These are phyloP conservation scores for Amblyopsis hoosieri DNA, from an alignment of 2,797 vertebrate species.

Conservation along the genomic window DNA sequence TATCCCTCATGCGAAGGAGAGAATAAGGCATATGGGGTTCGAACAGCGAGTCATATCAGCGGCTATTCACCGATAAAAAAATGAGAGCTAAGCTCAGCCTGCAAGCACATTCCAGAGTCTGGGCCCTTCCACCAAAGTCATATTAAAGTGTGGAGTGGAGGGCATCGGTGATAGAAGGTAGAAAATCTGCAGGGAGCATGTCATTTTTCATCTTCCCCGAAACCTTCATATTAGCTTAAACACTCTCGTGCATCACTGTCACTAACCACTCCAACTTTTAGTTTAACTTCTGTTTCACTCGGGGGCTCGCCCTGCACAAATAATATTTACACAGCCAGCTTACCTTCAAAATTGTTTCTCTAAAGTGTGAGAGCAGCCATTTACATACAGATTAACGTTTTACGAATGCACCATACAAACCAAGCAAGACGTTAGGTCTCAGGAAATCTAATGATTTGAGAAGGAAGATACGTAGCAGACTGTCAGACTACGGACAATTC, in stretches of 20 bases:
- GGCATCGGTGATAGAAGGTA: conserved; percentile 27
- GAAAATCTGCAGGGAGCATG: conserved; percentile 25
- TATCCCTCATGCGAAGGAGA: conserved; percentile 16
- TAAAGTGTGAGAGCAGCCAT: background rate
- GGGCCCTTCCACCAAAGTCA: conserved; percentile 30
- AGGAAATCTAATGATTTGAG: conserved; percentile 32
- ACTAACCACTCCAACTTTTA: background rate
- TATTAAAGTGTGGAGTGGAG: conserved; percentile 40
- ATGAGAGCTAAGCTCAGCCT: conserved; percentile 24
- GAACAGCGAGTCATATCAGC: conserved; percentile 26
- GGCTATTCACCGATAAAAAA: conserved; percentile 34
- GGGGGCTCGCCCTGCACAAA: conserved; percentile 22
- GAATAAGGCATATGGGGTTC: conserved; percentile 17
- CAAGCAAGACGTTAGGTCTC: no score
- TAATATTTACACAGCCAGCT: conserved; percentile 44
- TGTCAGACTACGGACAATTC: conserved; percentile 42
- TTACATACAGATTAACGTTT: background rate
- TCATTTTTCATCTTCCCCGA: conserved; percentile 16
- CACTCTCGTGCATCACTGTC: conserved; percentile 2
- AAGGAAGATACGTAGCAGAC: conserved; percentile 12
- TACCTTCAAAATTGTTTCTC: conserved; percentile 45
- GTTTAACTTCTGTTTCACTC: conserved; percentile 27
- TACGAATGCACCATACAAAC: no score
- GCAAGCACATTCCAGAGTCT: conserved; percentile 19
- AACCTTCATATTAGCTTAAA: conserved; percentile 31